Evolutionary conservation across 2,113 vertebrate genomes (phyloP).

Genomic region (Heteronetta atricapilla): DNA sequence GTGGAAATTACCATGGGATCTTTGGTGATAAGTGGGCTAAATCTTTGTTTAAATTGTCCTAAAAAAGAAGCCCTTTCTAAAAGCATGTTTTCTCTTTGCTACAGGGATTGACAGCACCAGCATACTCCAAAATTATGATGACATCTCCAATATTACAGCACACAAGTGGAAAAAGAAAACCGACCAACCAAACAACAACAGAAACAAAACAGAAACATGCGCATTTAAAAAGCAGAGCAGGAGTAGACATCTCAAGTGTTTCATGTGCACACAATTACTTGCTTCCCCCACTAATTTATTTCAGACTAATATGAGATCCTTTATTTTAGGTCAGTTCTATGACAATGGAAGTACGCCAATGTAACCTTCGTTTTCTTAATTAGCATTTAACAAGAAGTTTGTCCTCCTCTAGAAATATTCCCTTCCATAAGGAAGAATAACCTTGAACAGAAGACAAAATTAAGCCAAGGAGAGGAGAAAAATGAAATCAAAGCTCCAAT

Average conservation of each 20-base stretch:
- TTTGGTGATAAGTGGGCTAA: constrained; percentile 22
- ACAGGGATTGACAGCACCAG: background rate
- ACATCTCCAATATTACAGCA: background rate
- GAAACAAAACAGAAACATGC: background rate
- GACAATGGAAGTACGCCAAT: constrained; percentile 65
- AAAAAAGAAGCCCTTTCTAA: background rate
- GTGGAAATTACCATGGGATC: constrained; percentile 44
- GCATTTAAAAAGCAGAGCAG: background rate
- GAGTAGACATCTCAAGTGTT: background rate
- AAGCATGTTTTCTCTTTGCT: background rate
- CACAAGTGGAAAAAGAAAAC: background rate
- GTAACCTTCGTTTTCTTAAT: constrained; percentile 70
- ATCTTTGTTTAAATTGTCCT: background rate
- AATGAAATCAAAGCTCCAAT: background rate
- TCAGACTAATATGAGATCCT: constrained; percentile 28
- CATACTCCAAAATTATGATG: background rate
- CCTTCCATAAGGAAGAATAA: constrained; percentile 69
- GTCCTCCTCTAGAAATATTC: constrained; percentile 51
- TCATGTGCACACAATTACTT: constrained; percentile 2
- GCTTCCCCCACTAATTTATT: constrained; percentile 39
- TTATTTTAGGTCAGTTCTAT: constrained; percentile 58
- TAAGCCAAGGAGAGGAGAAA: background rate
- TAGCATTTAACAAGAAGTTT: constrained; percentile 68
- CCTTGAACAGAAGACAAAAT: constrained; percentile 64
- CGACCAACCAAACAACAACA: background rate